These are phyloP conservation scores for Marmota flaviventris DNA, from an alignment of 2,113 vertebrate genomes.

Conservation along the genomic window DNA sequence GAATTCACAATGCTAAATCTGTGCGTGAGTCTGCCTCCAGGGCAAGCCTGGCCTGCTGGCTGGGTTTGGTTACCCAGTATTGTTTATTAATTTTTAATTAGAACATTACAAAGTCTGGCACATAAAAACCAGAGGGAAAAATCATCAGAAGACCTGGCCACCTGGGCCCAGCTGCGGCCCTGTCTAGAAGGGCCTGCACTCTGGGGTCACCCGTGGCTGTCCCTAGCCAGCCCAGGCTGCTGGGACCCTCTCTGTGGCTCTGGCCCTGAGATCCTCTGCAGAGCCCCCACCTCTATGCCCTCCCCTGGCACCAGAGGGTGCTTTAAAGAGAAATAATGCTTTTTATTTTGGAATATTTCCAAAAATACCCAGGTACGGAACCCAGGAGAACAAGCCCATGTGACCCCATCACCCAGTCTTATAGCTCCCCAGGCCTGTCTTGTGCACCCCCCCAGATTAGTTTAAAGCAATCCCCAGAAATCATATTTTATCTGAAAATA, in stretches of 20 bases:
- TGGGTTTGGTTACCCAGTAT: neutral
- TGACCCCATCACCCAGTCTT: accelerated
- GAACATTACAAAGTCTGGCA: neutral
- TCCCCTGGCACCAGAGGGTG: neutral
- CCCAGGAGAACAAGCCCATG: accelerated
- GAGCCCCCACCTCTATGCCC: no score
- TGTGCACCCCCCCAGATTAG: neutral
- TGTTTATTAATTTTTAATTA: conserved; percentile 16
- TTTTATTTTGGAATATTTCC: neutral
- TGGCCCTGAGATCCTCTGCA: neutral
- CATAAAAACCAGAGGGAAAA: neutral
- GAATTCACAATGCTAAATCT: no score
- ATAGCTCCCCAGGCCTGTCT: accelerated
- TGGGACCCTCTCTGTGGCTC: neutral
- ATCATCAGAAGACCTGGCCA: neutral
- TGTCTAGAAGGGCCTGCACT: accelerated
- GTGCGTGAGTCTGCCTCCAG: neutral
- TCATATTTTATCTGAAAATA: neutral
- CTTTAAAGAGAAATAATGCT: conserved; percentile 9
- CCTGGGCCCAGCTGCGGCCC: accelerated
- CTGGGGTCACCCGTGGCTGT: no score
- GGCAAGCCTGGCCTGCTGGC: neutral
- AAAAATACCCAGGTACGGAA: neutral
- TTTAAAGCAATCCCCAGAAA: neutral
- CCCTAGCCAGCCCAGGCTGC: neutral